These are phyloP conservation scores for Osmerus mordax DNA, from an alignment of 2,113 vertebrate species.

Conservation along the genomic window DNA sequence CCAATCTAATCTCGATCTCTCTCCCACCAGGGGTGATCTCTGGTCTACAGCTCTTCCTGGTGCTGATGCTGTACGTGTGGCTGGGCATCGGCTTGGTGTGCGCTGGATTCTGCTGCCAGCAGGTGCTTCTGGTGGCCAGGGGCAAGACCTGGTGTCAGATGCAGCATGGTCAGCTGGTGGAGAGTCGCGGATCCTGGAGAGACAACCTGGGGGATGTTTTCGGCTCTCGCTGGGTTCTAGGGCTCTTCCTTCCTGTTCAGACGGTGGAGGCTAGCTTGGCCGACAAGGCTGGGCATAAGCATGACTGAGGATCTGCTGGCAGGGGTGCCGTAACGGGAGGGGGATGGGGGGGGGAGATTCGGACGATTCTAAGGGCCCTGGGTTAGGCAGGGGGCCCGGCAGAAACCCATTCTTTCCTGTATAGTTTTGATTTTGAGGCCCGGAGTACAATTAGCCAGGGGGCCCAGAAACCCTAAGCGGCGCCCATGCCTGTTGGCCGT, in stretches of 20 bases:
- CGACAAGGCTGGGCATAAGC: conserved; percentile 53
- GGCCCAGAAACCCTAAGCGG: too few species aligned
- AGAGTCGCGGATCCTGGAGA: conserved; percentile 79
- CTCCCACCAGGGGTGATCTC: conserved; percentile 80
- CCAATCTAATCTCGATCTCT: background rate
- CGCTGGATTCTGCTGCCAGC: conserved; percentile 94
- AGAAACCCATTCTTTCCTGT: too few species aligned
- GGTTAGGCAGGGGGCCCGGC: background rate
- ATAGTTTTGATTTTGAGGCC: too few species aligned
- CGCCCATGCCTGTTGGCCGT: too few species aligned
- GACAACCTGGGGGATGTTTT: conserved; percentile 90
- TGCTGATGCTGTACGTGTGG: conserved; percentile 98
- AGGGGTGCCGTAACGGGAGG: background rate
- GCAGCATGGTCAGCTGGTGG: conserved; percentile 77
- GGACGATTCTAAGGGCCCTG: background rate
- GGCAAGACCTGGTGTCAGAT: conserved; percentile 91
- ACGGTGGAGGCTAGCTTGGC: conserved; percentile 73
- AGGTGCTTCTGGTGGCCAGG: conserved; percentile 89
- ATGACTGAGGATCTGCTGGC: conserved; percentile 55
- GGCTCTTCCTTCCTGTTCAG: conserved; percentile 85
- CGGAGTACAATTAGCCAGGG: background rate
- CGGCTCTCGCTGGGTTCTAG: conserved; percentile 88
- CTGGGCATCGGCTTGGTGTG: conserved; percentile 93
- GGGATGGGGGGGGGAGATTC: background rate
- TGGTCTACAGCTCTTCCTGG: conserved; percentile 92